Base-by-base conservation (phyloP, 1,140 invertebrate species). In the Hestina assimilis region DNA sequence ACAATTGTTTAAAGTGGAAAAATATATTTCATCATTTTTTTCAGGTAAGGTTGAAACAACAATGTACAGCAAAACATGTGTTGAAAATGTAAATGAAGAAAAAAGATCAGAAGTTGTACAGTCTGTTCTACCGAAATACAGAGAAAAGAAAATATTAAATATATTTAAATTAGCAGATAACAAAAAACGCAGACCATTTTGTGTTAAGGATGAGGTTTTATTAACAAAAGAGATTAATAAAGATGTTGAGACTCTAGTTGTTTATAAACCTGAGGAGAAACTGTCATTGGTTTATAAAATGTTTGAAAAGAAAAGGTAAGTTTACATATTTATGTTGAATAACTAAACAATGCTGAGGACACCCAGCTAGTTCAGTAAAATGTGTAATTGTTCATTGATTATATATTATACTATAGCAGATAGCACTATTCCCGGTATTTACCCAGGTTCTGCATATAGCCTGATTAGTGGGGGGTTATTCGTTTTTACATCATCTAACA, bases 41-140 rank as follows among this genome's bases (percentile, higher is more conserved):
- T n/a, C 60, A 86, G 83, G 75, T 11, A 80, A 71, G 69, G 24
- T 52, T 7, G 83, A 83, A 63, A 75, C 72, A 55, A 75, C 72
- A 15, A 63, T 87, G 35, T 82, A 75, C 67, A 72, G 73, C 17
- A 84, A 82, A 33, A 69, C 69, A 31, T 51, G 46, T 4, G 72
- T 75, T 1, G 62, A 75, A 51, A 82, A 76, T 29, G 58, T 62
- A 3, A 59, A 71, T 7, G 74, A 72, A 4, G 69, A 68, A 0
- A 74, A 62, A 15, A 82, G 75, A 50, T 72, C 77, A 0, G 79
- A 83, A 35, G 63, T 78, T 14, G 59, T 82, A 12, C 74, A 79
- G 21, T 69, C 73, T 14, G 60, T 84, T 0, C 42, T 87, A 7
- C 83, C 81, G 4, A 76, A 69, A n/a, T 87, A 75, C 40, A 69